Evolutionary conservation across 2,888 invertebrate species (phyloP), one percentile per base, ranked within the genome.

Genomic region (Scaptomyza cyrtandrae): DNA sequence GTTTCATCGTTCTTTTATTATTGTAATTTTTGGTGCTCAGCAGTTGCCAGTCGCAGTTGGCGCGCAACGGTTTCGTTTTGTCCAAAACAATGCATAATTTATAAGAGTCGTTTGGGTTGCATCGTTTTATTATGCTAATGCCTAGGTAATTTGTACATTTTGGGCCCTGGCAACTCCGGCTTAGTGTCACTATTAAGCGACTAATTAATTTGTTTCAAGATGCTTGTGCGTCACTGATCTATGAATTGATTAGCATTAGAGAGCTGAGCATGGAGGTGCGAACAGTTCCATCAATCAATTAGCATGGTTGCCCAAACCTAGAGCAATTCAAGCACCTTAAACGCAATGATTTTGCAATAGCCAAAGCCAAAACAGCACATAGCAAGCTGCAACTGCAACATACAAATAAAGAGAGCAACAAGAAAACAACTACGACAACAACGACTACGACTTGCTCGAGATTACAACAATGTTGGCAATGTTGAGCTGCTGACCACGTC

Each of bases 131-230:
- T 86, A 86, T 86, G 85, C 78, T 86, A 87, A 86, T 86, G 60
- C 67, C 57, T 41, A 48, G 79, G 80, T 87, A 85, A 85, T 85
- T 85, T 87, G 86, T 82, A 72, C 72, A 74, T 62, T 83, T 79
- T 67, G 81, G 71, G 67, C 80, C 79, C 73, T 73, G 78, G 67
- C 78, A 65, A 67, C 66, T 67, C 75, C 74, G 73, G 77, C 80
- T 86, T 86, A 88, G 86, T 86, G 86, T 88, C 86, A 86, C 86
- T 84, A 86, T 86, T 86, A 88, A 84, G 88, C 80, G 78, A 78
- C 83, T 86, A 86, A 86, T 86, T 86, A 86, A 86, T 86, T 86
- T 86, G 85, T 87, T 80, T 78, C 83, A 76, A 82, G 83, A 78
- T 69, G 65, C 68, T 67, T 45, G 53, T 35, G 41, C 19, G 44